Base-by-base conservation (phyloP, 1,140 invertebrate genomes). In the Heterodera schachtii region DNA sequence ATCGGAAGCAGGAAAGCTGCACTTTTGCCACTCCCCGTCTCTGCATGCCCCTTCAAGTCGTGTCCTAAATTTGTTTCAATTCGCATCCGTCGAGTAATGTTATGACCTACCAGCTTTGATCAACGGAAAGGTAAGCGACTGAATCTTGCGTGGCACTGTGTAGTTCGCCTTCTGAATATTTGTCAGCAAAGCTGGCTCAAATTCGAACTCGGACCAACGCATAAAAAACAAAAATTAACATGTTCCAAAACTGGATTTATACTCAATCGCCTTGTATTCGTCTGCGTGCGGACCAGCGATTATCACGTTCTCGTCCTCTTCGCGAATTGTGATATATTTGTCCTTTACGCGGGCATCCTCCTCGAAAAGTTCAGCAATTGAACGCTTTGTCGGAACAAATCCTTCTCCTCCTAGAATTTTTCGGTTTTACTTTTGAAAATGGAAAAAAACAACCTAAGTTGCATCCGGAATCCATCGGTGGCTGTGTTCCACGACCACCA, bases 1-100 rank as follows among this genome's bases (percentile, higher is more conserved):
- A 98, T 97, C 81, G 96, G 96, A 89, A 98, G 93, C 87, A 98
- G 91, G 91, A 98, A 98, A 81, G 96, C 96, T 85, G 96, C 96
- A 76, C 96, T 98, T 92, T 98, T 98, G 82, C 96, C 96, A 87
- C 94, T 83, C 43, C 89, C 88, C 2, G 88, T 89, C 75, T 89
- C 84, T 11, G 89, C 85, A 73, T 85, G 85, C n/a, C 74, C 86
- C 71, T 87, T 86, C n/a, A 89, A 57, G 76, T 89, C 88, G 49
- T 80, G 73, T 11, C 80, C 85, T 82, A 19, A 64, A 64, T 64
- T 19, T 64, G 16, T 19, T 64, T 64, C 19, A 5, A 2, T 64
- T 13, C 19, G 5, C 16, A 64, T 64, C 57, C 16, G 5, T 19
- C 19, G 13, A 13, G 19, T 19, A 13, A 16, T 19, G 13, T 19